A percentile compares a stretch with the other conserved stretches of the same genome.
Evolutionary conservation across 2,888 invertebrate genomes (phyloP).

Genomic region (Heteromurus nitidus): DNA sequence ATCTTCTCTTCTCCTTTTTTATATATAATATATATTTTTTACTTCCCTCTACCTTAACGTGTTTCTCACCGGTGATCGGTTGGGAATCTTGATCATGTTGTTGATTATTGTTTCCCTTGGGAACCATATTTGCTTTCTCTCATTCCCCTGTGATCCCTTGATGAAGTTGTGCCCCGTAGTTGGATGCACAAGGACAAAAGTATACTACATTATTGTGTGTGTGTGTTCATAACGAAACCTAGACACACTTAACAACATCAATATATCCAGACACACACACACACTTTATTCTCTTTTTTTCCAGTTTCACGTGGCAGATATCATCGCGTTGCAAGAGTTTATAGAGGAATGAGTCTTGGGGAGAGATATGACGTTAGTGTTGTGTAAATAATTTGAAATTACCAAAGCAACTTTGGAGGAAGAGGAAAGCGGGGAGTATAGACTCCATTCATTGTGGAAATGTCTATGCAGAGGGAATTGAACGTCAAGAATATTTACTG

Average conservation of each 20-base stretch:
- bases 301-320: not conserved
- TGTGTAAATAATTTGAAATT: too few species aligned
- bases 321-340: too few species aligned
- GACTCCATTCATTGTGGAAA: not conserved
- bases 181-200: too few species aligned
- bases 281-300: not conserved
- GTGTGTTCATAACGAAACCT: not conserved
- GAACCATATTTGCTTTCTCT: constrained; percentile 15
- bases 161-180: not conserved
- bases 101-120: constrained; percentile 24
- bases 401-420: too few species aligned
- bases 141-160: constrained; percentile 15
- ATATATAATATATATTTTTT: not conserved
- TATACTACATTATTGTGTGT: not conserved
- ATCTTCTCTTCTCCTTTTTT: constrained; percentile 18
- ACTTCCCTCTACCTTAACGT: not conserved
- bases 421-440: too few species aligned
- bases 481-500: not conserved
- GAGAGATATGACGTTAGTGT: too few species aligned
- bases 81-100: constrained; percentile 21
- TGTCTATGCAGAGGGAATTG: not conserved
- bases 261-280: not conserved
- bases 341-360: too few species aligned
- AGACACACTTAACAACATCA: not conserved
- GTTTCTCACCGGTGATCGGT: constrained; percentile 9